Evolutionary conservation across 1,140 invertebrate genomes (phyloP), one percentile per base, ranked within the genome.

Genomic region (Dryas iulia): DNA sequence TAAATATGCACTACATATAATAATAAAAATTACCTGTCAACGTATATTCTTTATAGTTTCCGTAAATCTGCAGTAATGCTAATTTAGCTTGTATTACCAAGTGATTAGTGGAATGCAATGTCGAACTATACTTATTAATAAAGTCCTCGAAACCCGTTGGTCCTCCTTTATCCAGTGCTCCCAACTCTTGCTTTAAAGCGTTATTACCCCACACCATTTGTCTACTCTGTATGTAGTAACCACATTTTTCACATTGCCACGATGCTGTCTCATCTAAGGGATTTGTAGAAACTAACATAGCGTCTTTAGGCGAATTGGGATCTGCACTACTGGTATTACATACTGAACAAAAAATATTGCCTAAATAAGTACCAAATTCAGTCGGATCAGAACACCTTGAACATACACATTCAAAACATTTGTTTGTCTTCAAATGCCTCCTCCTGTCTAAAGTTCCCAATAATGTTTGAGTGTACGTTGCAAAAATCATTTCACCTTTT

Each of bases 51-150:
- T 92, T 87, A 12, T 92, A 85, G 81, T 93, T 94, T 24, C 94
- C 95, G 84, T 95, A 95, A 67, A 95, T 88, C 79, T 95, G 94
- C 21, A 93, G 90, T 18, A 96, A 84, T 0, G 94, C 93, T 71
- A 95, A 93, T 82, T 96, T 96, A 2, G 94, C 93, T 78, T 95
- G 93, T n/a, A 95, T 83, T 1, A 94, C 83, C 69, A 95, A 93
- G 73, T 93, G 94, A 72, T 96, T 95, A 30, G 90, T 94, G 8
- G 94, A 92, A 83, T 95, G 94, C 26, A 96, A 78, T 6, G 93
- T 90, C 30, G 92, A 82, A 35, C 89, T 91, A 69, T 94, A 94
- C 64, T 94, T 94, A 14, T 92, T 81, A 12, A 96, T 87, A 69
- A 96, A 95, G 1, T 93, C 90, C 86, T 95, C 95, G 18, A 94